Base-by-base conservation (phyloP, 2,888 invertebrate species). In the Timema cristinae region DNA sequence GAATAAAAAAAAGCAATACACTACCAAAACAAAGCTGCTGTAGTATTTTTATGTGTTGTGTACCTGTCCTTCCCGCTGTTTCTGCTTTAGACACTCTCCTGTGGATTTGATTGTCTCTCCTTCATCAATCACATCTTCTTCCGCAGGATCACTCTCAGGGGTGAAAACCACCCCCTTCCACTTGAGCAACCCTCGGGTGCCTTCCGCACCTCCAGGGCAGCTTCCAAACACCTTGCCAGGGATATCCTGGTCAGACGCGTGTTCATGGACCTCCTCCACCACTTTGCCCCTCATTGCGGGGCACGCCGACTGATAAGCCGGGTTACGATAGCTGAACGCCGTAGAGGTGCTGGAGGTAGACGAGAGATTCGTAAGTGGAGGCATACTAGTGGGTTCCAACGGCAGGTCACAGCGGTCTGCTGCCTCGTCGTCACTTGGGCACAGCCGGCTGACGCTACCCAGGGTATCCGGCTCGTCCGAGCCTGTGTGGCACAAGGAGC, bases 131-230 rank as follows among this genome's bases (percentile, higher is more conserved):
- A 61, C 13, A 50, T 71, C 68, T 10, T 71, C 71, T 7, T 56
- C 59, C 16, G 54, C 59, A 47, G 47, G 47, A 61, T 71, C 87
- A 77, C 87, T 87, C 75, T 89, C 88, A 6, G 90, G 89, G 16
- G 90, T 89, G 78, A 92, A 85, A 75, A 90, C 88, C 66, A 90
- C 88, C 68, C 90, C 91, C 81, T 92, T 92, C 91, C 92, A 92
- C 83, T 91, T 92, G 77, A 90, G 85, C 78, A 92, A 83, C 68
- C 88, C 87, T 76, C 88, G 82, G 68, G 78, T 68, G 66, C 76
- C 71, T 63, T 76, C 71, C 80, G 77, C 80, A 80, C 66, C 81
- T 80, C 82, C 75, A 49, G 56, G 54, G 54, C 48, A 61, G 47
- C 50, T 67, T 16, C 67, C 73, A 10, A 74, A 76, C 68, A 71